Evolutionary conservation across 2,797 vertebrate species (phyloP).

Genomic region (Molossus molossus): DNA sequence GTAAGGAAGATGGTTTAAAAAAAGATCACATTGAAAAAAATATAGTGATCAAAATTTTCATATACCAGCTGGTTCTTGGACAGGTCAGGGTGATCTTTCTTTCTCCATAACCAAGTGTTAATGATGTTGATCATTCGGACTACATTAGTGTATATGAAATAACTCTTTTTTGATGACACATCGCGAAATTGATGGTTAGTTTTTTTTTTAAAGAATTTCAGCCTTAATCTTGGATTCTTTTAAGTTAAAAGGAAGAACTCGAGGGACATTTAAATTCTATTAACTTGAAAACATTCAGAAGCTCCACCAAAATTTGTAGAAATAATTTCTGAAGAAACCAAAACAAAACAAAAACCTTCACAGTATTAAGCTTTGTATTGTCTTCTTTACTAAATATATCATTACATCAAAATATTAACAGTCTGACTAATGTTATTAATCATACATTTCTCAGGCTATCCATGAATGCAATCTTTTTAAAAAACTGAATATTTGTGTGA

Average conservation of each 20-base stretch:
- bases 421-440: background rate
- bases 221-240: slow-evolving; percentile 11
- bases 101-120: slow-evolving; percentile 60
- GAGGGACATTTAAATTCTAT: background rate
- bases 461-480: background rate
- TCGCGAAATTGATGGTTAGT: background rate
- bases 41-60: slow-evolving; percentile 86
- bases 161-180: background rate
- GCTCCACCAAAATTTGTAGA: background rate
- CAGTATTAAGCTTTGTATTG: slow-evolving; percentile 61
- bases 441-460: background rate
- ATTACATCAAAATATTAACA: slow-evolving; percentile 11
- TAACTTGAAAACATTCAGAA: slow-evolving; percentile 31
- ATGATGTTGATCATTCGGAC: slow-evolving; percentile 62
- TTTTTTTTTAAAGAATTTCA: background rate
- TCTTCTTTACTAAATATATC: slow-evolving; percentile 52
- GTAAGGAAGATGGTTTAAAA: slow-evolving; percentile 66
- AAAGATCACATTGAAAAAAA: slow-evolving; percentile 78
- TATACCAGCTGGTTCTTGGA: slow-evolving; percentile 94
- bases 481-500: background rate
- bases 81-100: slow-evolving; percentile 86
- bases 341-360: slow-evolving; percentile 53
- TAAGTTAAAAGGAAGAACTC: slow-evolving; percentile 51
- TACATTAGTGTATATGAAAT: background rate
- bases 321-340: slow-evolving; percentile 62